Base-by-base conservation (phyloP, 2,888 invertebrate genomes). In the Ectemnius lituratus region DNA sequence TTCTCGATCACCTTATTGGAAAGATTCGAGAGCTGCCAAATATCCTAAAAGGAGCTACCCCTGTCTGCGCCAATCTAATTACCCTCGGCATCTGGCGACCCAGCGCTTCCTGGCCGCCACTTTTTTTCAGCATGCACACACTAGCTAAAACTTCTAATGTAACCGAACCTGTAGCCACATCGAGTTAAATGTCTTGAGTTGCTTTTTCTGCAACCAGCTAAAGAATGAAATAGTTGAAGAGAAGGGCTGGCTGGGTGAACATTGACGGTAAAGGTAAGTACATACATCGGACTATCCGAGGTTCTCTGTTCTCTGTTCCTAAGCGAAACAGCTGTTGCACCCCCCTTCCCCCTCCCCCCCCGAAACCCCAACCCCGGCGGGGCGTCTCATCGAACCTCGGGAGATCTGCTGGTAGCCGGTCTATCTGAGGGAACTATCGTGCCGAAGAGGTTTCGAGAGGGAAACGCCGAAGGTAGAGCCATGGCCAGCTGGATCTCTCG, bases 51-150 rank as follows among this genome's bases (percentile, higher is more conserved):
- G 76, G 65, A 75, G 63, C 72, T 73, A 73, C 79, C 81, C 79
- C 76, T 77, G 79, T 82, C 79, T 75, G 75, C 71, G 80, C 76
- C 76, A 67, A 83, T 84, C 80, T 83, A 84, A 82, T 77, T 84
- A 84, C 70, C 79, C 64, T 62, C 57, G 67, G 80, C 86, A 85
- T 85, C 86, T 86, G 85, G 81, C 77, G 73, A 81, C 80, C 74
- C 81, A 75, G 73, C 77, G 68, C 47, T 79, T 65, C 65, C 70
- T 70, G 58, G 28, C 52, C 23, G 57, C 20, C 46, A 74, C 65
- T 56, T 27, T 37, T 59, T 46, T 37, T 23, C 57, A 4, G 23
- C 61, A 57, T 73, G 60, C 75, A 79, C 69, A 70, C 69, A 83
- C 74, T 57, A 74, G 23, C 37, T 23, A 23, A 14, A 57, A 73